Evolutionary conservation across 92 coral and sea anemone species (phyloP).

Genomic region (Zoanthus solanderi): DNA sequence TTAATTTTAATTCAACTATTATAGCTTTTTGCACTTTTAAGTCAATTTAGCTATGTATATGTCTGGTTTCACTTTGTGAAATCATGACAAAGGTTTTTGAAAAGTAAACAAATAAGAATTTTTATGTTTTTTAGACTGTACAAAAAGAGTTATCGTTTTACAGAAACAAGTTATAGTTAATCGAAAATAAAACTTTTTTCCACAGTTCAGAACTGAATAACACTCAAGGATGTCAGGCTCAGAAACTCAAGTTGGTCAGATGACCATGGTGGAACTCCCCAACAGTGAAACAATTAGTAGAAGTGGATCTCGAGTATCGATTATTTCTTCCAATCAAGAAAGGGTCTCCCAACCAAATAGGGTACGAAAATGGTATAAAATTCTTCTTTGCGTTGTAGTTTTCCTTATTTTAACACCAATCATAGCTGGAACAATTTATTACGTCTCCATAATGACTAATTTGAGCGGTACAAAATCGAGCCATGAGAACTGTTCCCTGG

Average conservation of each 20-base stretch:
- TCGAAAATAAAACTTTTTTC: background rate
- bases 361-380: slow-evolving; percentile 20
- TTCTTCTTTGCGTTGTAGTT: background rate
- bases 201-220: background rate
- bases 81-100: background rate
- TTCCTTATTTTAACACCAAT: slow-evolving; percentile 8
- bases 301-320: slow-evolving; percentile 20
- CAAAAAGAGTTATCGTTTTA: background rate
- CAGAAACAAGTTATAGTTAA: background rate
- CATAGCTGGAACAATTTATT: slow-evolving; percentile 5
- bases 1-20: background rate
- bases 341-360: slow-evolving; percentile 13
- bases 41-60: background rate
- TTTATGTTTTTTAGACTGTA: background rate
- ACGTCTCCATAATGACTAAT: background rate
- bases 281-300: background rate
- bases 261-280: background rate
- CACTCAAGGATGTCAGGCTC: background rate
- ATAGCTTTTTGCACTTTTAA: background rate
- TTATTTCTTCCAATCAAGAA: slow-evolving; percentile 21
- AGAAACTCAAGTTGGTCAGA: background rate
- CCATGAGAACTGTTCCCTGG: background rate
- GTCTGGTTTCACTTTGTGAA: background rate
- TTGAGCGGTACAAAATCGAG: background rate
- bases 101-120: background rate